Evolutionary conservation across 2,888 invertebrate species (phyloP).

Genomic region (Melieria picta): DNA sequence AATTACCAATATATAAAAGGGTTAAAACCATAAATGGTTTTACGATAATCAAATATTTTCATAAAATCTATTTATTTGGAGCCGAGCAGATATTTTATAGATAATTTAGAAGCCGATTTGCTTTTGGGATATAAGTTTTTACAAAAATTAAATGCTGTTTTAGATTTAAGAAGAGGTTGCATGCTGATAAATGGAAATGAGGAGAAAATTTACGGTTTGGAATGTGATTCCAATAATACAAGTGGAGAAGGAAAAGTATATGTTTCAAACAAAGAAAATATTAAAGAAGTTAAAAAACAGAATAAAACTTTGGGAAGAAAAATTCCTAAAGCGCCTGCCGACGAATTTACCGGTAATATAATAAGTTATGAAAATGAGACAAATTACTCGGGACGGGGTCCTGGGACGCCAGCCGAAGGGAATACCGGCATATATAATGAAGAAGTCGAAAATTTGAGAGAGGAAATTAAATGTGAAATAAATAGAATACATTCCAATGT

Average conservation of each 20-base stretch:
- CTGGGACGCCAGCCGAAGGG: not conserved
- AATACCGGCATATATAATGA: too few species aligned
- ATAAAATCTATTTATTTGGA: slow-evolving; percentile 19
- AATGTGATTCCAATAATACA: too few species aligned
- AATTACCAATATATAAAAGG: slow-evolving; percentile 9
- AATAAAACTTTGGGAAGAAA: too few species aligned
- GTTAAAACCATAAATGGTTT: slow-evolving; percentile 27
- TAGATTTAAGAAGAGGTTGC: slow-evolving; percentile 19
- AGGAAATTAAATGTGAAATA: too few species aligned
- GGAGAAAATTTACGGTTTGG: too few species aligned
- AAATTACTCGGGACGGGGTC: not conserved
- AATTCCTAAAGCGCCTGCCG: too few species aligned
- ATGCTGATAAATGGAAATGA: slow-evolving; percentile 3
- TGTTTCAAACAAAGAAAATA: not conserved
- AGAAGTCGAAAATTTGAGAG: too few species aligned
- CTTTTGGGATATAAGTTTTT: slow-evolving; percentile 17
- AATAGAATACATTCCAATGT: not conserved
- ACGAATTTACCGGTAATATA: not conserved
- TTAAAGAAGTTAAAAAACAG: too few species aligned
- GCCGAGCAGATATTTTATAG: slow-evolving; percentile 23
- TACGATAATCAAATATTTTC: not conserved
- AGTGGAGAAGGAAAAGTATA: too few species aligned
- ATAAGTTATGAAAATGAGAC: not conserved
- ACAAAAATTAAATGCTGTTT: slow-evolving; percentile 10
- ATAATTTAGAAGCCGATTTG: slow-evolving; percentile 9